phyloP scores from a whole-genome alignment of 2,113 vertebrate genomes.

The Pelvicachromis taeniatus region DNA sequence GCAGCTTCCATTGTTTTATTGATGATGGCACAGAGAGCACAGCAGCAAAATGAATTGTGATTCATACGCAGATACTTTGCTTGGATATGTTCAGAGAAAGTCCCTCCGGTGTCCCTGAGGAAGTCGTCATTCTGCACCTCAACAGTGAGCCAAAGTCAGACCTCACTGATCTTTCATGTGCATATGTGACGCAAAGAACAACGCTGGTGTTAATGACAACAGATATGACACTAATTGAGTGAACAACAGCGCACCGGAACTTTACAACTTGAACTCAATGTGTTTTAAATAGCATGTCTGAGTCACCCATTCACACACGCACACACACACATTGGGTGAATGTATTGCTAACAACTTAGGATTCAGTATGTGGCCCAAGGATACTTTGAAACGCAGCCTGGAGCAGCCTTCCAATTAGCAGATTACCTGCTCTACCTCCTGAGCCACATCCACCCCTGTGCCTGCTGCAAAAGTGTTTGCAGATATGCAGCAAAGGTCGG shows the following conservation, averaged over 20 bases:
- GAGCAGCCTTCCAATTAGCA: background rate
- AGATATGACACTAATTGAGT: background rate
- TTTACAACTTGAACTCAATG: background rate
- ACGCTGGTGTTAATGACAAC: background rate
- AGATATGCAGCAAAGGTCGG: background rate
- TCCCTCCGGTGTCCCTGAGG: background rate
- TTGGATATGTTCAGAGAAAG: background rate
- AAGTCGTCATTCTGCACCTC: background rate
- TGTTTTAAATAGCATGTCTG: background rate
- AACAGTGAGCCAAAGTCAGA: background rate
- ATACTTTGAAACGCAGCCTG: background rate
- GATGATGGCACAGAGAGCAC: background rate
- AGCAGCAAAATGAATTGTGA: background rate
- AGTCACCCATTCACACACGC: background rate
- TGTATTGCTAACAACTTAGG: background rate
- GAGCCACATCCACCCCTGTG: background rate
- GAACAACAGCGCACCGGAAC: background rate
- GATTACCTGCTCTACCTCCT: background rate
- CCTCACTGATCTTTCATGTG: background rate
- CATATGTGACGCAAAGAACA: background rate
- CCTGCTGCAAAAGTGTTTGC: background rate
- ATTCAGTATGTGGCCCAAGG: background rate
- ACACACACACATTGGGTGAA: background rate
- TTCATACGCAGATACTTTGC: background rate
- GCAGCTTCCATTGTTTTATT: background rate